phyloP scores from a whole-genome alignment of 2,113 vertebrate species.

The Crotalus horridus region DNA sequence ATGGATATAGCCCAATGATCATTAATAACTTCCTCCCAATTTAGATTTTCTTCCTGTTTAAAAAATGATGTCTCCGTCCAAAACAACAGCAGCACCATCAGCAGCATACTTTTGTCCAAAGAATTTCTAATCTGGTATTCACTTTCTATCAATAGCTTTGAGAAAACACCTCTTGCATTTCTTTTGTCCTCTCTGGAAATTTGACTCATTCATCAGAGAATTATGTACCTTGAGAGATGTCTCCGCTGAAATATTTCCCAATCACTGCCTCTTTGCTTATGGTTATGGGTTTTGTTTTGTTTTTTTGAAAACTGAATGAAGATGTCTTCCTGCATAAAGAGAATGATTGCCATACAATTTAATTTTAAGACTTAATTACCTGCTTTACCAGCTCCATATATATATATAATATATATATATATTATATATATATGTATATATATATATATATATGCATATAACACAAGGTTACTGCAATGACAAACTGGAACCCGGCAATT shows the following conservation, averaged over 20 bases:
- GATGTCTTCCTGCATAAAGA: neutral
- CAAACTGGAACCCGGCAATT: neutral
- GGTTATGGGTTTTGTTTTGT: neutral
- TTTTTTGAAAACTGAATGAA: neutral
- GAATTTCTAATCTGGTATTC: constrained; percentile 14
- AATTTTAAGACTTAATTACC: neutral
- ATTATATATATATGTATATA: no score
- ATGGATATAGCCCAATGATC: neutral
- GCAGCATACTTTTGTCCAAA: constrained; percentile 4
- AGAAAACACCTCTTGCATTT: constrained; percentile 27
- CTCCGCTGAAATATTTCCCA: neutral
- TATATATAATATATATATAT: no score
- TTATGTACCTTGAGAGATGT: constrained; percentile 47
- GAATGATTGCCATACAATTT: neutral
- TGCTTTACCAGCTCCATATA: neutral
- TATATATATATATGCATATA: neutral
- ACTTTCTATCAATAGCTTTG: neutral
- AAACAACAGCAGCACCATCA: no score
- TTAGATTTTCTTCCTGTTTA: neutral
- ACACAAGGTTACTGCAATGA: constrained; percentile 10
- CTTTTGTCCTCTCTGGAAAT: constrained; percentile 55
- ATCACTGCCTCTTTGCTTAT: neutral
- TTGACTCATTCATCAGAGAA: constrained; percentile 47
- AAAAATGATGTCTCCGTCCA: neutral
- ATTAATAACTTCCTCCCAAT: constrained; percentile 32